Conservation (phyloP, 1,140 invertebrate genomes). For the Conopomorpha cramerella region DNA sequence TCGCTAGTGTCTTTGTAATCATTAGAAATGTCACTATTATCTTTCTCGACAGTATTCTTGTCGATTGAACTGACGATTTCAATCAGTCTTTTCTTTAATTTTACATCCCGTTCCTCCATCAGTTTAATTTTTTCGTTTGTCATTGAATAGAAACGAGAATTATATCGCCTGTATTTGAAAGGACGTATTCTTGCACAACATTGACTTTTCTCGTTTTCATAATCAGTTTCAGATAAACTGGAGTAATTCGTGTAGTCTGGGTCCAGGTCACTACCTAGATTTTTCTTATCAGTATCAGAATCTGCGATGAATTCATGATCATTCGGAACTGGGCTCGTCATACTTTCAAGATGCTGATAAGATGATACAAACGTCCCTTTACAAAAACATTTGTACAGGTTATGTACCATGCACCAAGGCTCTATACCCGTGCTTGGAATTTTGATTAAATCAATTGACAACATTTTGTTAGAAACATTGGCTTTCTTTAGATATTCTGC, state of each 20-base stretch:
- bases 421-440: conserved; percentile 33
- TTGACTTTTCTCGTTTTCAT: too few relatives aligned
- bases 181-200: conserved; percentile 21
- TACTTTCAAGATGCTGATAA: too few relatives aligned
- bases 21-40: too few relatives aligned
- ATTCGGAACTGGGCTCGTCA: too few relatives aligned
- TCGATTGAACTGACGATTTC: conserved; percentile 9
- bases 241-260: too few relatives aligned
- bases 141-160: conserved; percentile 19
- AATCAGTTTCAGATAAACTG: too few relatives aligned
- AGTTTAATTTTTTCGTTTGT: conserved; percentile 30
- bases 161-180: conserved; percentile 27
- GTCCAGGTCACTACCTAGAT: too few relatives aligned
- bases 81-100: conserved; percentile 20
- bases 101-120: conserved; percentile 34
- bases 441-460: too few relatives aligned
- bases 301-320: too few relatives aligned
- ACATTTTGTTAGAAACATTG: conserved; percentile 9
- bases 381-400: conserved; percentile 52
- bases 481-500: conserved; percentile 25
- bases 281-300: too few relatives aligned
- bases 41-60: not conserved
- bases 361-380: conserved; percentile 42
- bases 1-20: too few relatives aligned
- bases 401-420: conserved; percentile 47